Base-by-base conservation (phyloP, 2,888 invertebrate genomes). In the Cheilosia vulpina region DNA sequence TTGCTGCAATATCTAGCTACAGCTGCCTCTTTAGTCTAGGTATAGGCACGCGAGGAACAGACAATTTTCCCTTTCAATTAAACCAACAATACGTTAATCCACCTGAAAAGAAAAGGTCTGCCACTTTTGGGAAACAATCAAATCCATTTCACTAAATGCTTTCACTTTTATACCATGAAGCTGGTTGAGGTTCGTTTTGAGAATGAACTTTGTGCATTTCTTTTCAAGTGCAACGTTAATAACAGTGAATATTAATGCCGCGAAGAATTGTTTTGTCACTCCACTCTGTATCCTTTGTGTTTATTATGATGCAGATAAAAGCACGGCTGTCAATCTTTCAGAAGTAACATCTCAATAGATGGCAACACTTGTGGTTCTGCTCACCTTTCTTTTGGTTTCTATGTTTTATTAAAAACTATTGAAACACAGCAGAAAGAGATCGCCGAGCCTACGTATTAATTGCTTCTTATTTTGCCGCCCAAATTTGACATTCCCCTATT, bases 31-130 rank as follows among this genome's bases (percentile, higher is more conserved):
- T 19, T 60, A 34, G 38, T 6, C 41, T 34, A 43, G 27, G 34
- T 34, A 69, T 24, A 52, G 19, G 34, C 45, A 69, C 57, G 45
- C 45, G 6, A 27, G 65, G 27, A n/a, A 45, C 24, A 53, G 24
- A 52, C 43, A 47, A 68, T 80, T 80, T 13, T 75, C 62, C 31
- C 80, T 80, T 80, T 68, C 75, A 34, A 73, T 77, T 60, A 38
- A 4, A 3, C 15, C 58, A 31, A 27, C 21, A 24, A 13, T 24
- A 52, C 52, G 52, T 52, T 52, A 52, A 52, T 38, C 15, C 52
- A 15, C 3, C 38, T 38, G 52, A 71, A 57, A 34, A 45, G 17
- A 15, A 55, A 79, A 65, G 66, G 79, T 73, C 52, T 52, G 15
- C 27, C 24, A 17, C 19, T 47, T 13, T 47, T 17, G 43, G 19